Evolutionary conservation across 2,113 vertebrate genomes (phyloP).

Genomic region (Kryptolebias marmoratus): DNA sequence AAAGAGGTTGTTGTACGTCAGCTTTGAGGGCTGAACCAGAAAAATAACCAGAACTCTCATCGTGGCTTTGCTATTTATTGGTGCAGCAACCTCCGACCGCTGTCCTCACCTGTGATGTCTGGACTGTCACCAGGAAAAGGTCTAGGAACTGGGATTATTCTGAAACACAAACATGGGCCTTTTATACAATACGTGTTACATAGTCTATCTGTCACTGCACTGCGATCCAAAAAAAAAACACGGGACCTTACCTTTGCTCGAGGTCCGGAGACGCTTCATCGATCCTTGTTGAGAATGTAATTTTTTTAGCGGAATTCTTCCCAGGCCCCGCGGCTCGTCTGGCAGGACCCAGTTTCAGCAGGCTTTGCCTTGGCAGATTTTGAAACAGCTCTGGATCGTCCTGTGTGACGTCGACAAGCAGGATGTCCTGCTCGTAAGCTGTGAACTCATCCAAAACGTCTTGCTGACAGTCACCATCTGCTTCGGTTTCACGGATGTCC

Average conservation of each 20-base stretch:
- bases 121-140: neutral
- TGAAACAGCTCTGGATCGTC: slow-evolving; percentile 91
- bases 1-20: no score
- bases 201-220: neutral
- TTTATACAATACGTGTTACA: neutral
- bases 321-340: slow-evolving; percentile 17
- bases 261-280: neutral
- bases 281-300: neutral
- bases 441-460: slow-evolving; percentile 79
- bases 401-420: slow-evolving; percentile 87
- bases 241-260: slow-evolving; percentile 39
- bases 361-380: slow-evolving; percentile 52
- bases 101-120: slow-evolving; percentile 44
- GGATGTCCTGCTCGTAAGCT: slow-evolving; percentile 88
- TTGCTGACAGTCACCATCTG: neutral
- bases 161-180: slow-evolving; percentile 46
- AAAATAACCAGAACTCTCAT: no score
- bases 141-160: slow-evolving; percentile 22
- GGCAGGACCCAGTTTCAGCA: slow-evolving; percentile 51
- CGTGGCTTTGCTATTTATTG: neutral
- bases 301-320: neutral
- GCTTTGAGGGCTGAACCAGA: no score
- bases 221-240: neutral
- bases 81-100: neutral
- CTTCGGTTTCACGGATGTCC: neutral